Base-by-base conservation (phyloP, 1,140 invertebrate genomes). In the Archivesica marissinica region DNA sequence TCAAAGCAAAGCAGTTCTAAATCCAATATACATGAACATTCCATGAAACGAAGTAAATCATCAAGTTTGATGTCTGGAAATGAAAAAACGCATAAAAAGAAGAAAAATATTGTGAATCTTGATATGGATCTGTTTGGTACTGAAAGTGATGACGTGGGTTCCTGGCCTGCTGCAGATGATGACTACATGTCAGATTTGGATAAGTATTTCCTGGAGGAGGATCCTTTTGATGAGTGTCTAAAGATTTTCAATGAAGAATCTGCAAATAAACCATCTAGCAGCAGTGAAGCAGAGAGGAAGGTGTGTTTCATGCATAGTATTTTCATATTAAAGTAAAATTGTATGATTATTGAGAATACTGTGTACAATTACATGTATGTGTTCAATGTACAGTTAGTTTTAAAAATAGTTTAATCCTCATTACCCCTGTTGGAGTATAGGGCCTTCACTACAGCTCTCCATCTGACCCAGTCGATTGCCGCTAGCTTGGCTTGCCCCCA, bases 171-270 rank as follows among this genome's bases (percentile, higher is more conserved):
- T 17, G 38, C 47, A 38, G 81, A 88, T 50, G 56, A 85, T n/a
- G 82, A 85, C 52, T 91, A 95, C 87, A 93, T 95, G 7, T 89
- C 93, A 50, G 95, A 85, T 61, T 61, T 87, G 25, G 92, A 92
- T n/a, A 86, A 86, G 38, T 92, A 95, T 88, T 94, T 95, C n/a
- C 88, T 91, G 47, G 95, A 96, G 83, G 94, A 95, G 33, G 95
- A 96, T 87, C 94, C 96, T 13, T 95, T 95, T 90, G 95, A 96
- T 77, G 96, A 97, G 91, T 97, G 96, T 90, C 94, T 96, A 75
- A 96, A 95, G 92, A 96, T 97, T 86, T 97, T 96, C 89, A 95
- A 96, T 93, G 95, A 96, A 85, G 79, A 56, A 23, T 74, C 68
- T 66, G 80, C 41, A 52, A 81, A 84, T 70, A 72, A 52, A 56